Base-by-base conservation (phyloP, 2,113 vertebrate genomes). In the Irena cyanogastra region DNA sequence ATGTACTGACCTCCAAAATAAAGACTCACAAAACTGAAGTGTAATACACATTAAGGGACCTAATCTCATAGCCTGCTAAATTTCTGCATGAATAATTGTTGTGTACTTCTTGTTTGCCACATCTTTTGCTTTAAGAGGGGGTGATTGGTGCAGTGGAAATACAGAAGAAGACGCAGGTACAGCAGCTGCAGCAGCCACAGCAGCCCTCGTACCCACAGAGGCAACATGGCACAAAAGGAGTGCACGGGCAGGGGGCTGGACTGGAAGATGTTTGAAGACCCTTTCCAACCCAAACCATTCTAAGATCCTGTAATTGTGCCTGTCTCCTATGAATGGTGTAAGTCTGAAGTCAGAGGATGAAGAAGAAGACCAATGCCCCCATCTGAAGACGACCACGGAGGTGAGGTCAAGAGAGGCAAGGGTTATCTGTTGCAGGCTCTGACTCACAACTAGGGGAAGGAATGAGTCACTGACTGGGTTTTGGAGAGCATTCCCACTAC, bases 321-420 rank as follows among this genome's bases (percentile, higher is more conserved):
- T 33, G 13, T 26, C 17, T 44, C 35, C 54, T 71, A 45, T 0
- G 3, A 28, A 0, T 41, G 37, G 21, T 1, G 0, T n/a, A 41
- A 39, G 6, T 66, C 27, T 61, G 45, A 82, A 19, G n/a, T 35
- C 7, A 74, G 33, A 65, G 24, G 23, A 45, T 47, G 54, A 37
- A 52, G 79, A n/a, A n/a, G 11, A 28, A 16, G 3, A 49, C 19
- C 26, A 22, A 14, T 6, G 28, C 18, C 72, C 28, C 24, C 16
- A 47, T 9, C 26, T 53, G 18, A 49, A 75, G 47, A 35, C 20
- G 27, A 69, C 11, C 8, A 27, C 33, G 15, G 26, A 33, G 45
- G 5, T 42, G 39, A 61, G 53, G 44, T 54, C 18, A 66, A 22
- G 7, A 47, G 37, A 53, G 23, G 20, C 30, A 16, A 0, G 3